phyloP scores from a whole-genome alignment of 2,113 vertebrate species.

The Alaudala cheleensis region DNA sequence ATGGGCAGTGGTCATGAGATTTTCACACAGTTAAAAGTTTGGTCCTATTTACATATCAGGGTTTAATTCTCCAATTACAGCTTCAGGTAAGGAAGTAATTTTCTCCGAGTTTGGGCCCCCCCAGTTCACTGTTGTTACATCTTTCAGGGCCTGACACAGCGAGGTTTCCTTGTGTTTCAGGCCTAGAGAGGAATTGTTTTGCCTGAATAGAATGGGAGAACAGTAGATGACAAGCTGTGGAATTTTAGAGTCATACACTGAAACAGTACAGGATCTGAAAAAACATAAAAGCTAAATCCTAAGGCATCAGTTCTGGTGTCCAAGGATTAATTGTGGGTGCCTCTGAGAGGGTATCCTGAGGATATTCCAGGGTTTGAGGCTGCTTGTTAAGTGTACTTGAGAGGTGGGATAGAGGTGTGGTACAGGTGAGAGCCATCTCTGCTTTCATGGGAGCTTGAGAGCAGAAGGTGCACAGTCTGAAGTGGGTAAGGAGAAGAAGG shows the following conservation, averaged over 20 bases:
- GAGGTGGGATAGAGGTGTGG: not conserved
- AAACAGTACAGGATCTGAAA: not conserved
- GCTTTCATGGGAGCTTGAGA: not conserved
- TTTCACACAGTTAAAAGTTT: not conserved
- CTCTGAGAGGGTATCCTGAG: fast-evolving
- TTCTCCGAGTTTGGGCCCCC: not conserved
- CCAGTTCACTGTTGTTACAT: not conserved
- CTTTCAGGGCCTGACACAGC: too few relatives aligned
- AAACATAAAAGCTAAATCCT: not conserved
- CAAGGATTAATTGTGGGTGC: not conserved
- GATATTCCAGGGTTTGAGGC: fast-evolving
- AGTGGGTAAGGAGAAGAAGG: not conserved
- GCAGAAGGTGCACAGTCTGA: not conserved
- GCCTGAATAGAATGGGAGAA: not conserved
- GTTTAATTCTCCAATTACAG: not conserved
- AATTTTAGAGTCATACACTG: not conserved
- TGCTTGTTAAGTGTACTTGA: not conserved
- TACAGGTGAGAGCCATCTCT: not conserved
- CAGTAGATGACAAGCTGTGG: too few relatives aligned
- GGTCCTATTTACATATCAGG: not conserved
- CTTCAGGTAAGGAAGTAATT: not conserved
- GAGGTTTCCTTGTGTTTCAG: not conserved
- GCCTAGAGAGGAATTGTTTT: not conserved
- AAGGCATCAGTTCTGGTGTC: not conserved
- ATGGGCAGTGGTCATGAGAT: fast-evolving